phyloP scores from a whole-genome alignment of 2,797 vertebrate species.

The Enteromius fasciolatus region DNA sequence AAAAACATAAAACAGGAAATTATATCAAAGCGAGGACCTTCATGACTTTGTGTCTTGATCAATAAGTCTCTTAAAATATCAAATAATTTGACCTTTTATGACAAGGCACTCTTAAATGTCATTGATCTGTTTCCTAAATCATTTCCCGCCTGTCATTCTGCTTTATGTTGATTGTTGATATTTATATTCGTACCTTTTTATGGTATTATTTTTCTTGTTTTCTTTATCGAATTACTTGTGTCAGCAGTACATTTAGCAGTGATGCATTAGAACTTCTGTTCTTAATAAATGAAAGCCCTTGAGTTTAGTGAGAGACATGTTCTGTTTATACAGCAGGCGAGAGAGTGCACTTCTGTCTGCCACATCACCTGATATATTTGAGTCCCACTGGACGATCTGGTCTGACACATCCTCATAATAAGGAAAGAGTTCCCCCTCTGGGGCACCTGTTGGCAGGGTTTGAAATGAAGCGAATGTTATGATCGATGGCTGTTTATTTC shows the following conservation, averaged over 20 bases:
- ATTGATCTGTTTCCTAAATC: conserved; percentile 1
- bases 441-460: conserved; percentile 41
- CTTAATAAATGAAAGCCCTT: conserved; percentile 22
- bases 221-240: conserved; percentile 39
- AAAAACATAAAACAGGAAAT: not conserved
- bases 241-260: conserved; percentile 6
- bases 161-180: not conserved
- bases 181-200: conserved; percentile 9
- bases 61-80: not conserved
- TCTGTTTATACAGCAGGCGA: conserved; percentile 8
- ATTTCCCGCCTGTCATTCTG: not conserved
- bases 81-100: not conserved
- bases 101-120: not conserved
- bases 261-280: conserved; percentile 12
- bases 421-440: conserved; percentile 34
- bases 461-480: conserved; percentile 28
- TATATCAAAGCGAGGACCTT: not conserved
- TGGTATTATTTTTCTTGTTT: conserved; percentile 33
- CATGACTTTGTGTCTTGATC: not conserved
- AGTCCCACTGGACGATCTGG: conserved; percentile 11
- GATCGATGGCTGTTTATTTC: conserved; percentile 46
- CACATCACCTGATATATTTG: conserved; percentile 4
- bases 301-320: conserved; percentile 29
- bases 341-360: conserved; percentile 19
- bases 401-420: conserved; percentile 50